phyloP scores from a whole-genome alignment of 2,113 vertebrate species.

The Smithornis capensis region DNA sequence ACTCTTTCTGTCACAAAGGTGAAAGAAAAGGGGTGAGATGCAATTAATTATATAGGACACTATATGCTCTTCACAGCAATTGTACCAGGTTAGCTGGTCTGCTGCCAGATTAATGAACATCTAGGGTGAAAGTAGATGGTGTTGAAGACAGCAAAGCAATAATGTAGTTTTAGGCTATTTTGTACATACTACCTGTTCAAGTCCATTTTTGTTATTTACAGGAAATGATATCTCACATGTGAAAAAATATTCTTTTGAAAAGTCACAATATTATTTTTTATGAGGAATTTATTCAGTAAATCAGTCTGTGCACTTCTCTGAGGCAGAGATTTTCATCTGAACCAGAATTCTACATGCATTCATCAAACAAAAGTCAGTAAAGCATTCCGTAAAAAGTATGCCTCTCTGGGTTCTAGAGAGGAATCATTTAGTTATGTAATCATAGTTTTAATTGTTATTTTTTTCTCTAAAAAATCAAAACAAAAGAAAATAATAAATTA shows the following conservation, averaged over 20 bases:
- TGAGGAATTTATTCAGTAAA: not conserved
- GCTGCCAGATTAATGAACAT: not conserved
- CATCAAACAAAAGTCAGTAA: not conserved
- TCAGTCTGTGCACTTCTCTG: not conserved
- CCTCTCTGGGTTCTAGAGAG: not conserved
- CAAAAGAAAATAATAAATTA: not conserved
- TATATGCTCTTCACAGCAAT: not conserved
- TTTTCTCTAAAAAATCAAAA: not conserved
- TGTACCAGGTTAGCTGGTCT: not conserved
- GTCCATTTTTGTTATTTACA: not conserved
- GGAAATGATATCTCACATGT: not conserved
- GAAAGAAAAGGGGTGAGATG: not conserved
- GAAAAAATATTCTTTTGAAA: not conserved
- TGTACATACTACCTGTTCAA: not conserved
- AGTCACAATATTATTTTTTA: not conserved
- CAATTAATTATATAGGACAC: not conserved
- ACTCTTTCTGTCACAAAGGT: not conserved
- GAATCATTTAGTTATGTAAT: not conserved
- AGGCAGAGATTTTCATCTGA: not conserved
- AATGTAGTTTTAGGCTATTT: not conserved
- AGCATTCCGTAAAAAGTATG: not conserved
- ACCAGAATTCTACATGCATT: not conserved
- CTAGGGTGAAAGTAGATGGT: not conserved
- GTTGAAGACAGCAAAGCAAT: not conserved
- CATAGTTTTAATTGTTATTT: not conserved